These are phyloP conservation scores for Whitmania pigra DNA, from an alignment of 1,140 invertebrate species.

Conservation along the genomic window DNA sequence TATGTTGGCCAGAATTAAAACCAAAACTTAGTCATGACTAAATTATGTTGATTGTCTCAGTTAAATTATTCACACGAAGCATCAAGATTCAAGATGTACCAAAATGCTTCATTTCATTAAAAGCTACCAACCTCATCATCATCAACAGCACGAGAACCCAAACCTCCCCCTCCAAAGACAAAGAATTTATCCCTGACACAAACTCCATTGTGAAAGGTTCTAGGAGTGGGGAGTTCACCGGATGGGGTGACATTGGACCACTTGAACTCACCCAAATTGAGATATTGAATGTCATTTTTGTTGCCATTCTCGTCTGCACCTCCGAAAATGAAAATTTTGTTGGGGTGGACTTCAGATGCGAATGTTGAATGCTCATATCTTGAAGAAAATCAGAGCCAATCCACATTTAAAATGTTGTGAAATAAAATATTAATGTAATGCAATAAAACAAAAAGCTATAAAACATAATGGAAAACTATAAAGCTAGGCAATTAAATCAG, in stretches of 20 bases:
- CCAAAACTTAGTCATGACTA: too few species aligned
- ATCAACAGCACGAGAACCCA: conserved; percentile 36
- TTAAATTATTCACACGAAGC: too few species aligned
- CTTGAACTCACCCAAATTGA: conserved; percentile 31
- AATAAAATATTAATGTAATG: too few species aligned
- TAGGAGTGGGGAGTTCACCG: conserved; percentile 34
- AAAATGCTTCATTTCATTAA: too few species aligned
- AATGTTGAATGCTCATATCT: conserved; percentile 40
- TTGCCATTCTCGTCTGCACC: conserved; percentile 40
- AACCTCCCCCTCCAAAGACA: conserved; percentile 41
- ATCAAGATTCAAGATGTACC: too few species aligned
- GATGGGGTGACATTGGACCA: conserved; percentile 32
- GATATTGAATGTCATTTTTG: conserved; percentile 39
- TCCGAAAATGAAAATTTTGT: conserved; percentile 40
- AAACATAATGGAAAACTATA: conserved; percentile 12
- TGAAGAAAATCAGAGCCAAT: not conserved
- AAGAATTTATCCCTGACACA: conserved; percentile 35
- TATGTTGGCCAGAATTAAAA: too few species aligned
- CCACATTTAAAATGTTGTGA: too few species aligned
- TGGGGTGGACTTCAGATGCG: conserved; percentile 29
- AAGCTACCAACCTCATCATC: conserved; percentile 26
- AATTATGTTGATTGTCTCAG: too few species aligned
- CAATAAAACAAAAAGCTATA: conserved; percentile 27
- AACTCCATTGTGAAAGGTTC: conserved; percentile 37
- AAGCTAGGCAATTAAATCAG: not conserved